phyloP scores from a whole-genome alignment of 2,113 vertebrate species.

The Austrofundulus limnaeus region DNA sequence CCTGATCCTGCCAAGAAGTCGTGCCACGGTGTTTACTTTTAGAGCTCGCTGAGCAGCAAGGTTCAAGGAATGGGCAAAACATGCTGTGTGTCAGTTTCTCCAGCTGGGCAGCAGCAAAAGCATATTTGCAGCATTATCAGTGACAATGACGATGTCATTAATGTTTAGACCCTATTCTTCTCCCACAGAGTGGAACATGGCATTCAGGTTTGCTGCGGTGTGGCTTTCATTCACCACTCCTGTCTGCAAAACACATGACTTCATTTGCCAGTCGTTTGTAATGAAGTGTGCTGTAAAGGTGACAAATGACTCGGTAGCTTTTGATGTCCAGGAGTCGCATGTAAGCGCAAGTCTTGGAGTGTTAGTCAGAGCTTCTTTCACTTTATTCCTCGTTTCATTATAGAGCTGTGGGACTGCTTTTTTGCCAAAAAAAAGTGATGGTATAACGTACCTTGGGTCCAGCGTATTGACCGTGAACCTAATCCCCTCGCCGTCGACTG shows the following conservation, averaged over 20 bases:
- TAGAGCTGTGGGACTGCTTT: too few species aligned
- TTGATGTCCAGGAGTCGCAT: background rate
- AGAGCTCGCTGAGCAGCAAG: too few species aligned
- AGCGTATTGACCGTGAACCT: too few species aligned
- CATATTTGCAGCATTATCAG: background rate
- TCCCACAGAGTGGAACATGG: background rate
- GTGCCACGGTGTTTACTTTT: background rate
- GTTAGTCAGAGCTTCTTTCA: background rate
- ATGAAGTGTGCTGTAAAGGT: background rate
- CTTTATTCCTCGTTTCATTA: too few species aligned
- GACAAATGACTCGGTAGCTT: background rate
- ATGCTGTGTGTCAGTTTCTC: background rate
- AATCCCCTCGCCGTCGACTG: too few species aligned
- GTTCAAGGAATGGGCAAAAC: background rate
- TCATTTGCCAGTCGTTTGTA: background rate
- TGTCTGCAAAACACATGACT: background rate
- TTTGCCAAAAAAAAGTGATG: too few species aligned
- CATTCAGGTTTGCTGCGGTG: background rate
- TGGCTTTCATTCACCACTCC: background rate
- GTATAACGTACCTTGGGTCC: too few species aligned
- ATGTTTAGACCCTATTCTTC: background rate
- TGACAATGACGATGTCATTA: background rate
- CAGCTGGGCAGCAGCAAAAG: background rate
- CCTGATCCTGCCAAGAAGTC: constrained; percentile 2
- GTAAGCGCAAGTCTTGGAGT: background rate